Percentiles rank a stretch among this genome's conserved stretches.
phyloP scores from a whole-genome alignment of 1,140 invertebrate species.

The Bacillus rossius region DNA sequence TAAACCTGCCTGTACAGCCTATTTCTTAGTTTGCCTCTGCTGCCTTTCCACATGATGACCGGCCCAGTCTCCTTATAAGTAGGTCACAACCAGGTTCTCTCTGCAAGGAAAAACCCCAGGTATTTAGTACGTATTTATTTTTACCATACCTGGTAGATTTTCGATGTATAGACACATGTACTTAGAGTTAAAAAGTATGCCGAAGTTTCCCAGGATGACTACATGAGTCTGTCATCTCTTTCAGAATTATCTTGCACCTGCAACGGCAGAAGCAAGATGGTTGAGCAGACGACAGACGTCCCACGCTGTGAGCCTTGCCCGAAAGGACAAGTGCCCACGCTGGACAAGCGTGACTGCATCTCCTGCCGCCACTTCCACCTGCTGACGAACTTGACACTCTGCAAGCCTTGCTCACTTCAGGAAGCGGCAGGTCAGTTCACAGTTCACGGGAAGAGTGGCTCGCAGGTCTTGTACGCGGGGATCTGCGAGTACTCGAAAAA shows the following conservation, averaged over 20 bases:
- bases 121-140: not conserved
- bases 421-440: not conserved
- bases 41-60: not conserved
- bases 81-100: not conserved
- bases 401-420: not conserved
- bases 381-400: not conserved
- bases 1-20: too few species aligned
- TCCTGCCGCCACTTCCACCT: not conserved
- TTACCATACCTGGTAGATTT: not conserved
- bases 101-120: not conserved
- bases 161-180: not conserved
- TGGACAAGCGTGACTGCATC: not conserved
- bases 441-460: too few species aligned
- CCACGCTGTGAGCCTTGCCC: slow-evolving; percentile 7
- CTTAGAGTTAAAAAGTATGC: not conserved
- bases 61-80: not conserved
- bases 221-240: not conserved
- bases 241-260: slow-evolving; percentile 9
- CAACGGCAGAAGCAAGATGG: slow-evolving; percentile 5
- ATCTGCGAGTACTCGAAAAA: too few species aligned
- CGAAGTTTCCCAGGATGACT: not conserved
- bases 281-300: not conserved
- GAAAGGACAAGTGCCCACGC: not conserved
- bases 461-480: too few species aligned
- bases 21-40: too few species aligned